Evolutionary conservation across 1,140 invertebrate species (phyloP), one percentile per base, ranked within the genome.

Genomic region (Anagrus nilaparvatae): DNA sequence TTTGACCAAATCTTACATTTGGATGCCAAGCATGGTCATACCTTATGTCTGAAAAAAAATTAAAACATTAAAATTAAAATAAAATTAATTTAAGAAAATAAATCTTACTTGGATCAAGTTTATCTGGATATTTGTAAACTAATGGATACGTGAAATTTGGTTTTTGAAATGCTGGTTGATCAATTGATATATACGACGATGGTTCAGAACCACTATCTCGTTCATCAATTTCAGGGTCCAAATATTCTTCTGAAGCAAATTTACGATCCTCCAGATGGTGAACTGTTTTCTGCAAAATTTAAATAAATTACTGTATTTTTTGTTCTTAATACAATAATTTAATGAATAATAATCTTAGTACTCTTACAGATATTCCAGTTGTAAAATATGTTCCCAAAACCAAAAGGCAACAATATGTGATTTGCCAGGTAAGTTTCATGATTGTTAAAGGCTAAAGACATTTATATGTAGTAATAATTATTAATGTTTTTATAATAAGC

Each of bases 1-100:
- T 77, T 61, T 91, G 84, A 5, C 87, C 87, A 40, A 85, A 58
- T 35, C 67, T 66, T 0, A 75, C 54, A 14, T 64, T 50, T 17
- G 62, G 54, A 20, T 73, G 71, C 80, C 80, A 84, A 21, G 65
- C 54, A 12, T 52, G 12, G 23, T 60, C 52, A 56, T 55, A 63
- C 42, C 46, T 35, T 37, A 68, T 68, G 38, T 61, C 67, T 71
- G 38, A 10, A 51, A 50, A 44, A 21, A 32, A 24, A 17, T 27
- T 29, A 31, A 36, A 33, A 29, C 40, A 3, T 25, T 25, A 25
- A 12, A 20, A 13, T 29, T 0, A 39, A 17, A 16, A 36, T 1
- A 35, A 32, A 19, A 37, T 24, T 18, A 23, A n/a, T 18, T 32
- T 12, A 34, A 25, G 21, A 12, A 40, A 16, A 40, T 10, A 29